These are phyloP conservation scores for Acanthornis magna DNA, from an alignment of 2,797 vertebrate genomes.

Conservation along the genomic window DNA sequence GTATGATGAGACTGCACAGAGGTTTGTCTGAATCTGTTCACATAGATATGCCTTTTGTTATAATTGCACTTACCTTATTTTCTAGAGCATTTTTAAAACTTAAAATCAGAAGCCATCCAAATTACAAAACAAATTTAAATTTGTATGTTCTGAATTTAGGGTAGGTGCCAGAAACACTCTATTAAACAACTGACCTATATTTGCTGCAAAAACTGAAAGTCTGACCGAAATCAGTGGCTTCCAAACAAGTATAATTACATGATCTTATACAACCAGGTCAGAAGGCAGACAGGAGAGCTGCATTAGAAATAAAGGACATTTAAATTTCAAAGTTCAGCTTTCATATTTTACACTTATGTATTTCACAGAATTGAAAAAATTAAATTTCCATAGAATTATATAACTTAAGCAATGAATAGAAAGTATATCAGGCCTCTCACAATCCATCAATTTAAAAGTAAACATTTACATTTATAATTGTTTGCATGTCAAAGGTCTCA, in stretches of 20 bases:
- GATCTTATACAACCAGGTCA: neutral
- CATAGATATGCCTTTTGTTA: neutral
- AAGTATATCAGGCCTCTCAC: neutral
- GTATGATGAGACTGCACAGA: neutral
- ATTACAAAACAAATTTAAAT: neutral
- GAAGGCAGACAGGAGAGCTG: neutral
- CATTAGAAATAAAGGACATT: neutral
- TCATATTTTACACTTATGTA: neutral
- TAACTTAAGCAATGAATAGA: neutral
- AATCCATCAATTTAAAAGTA: neutral
- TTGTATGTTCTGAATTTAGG: neutral
- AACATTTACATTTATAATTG: neutral
- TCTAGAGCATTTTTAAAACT: neutral
- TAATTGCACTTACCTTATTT: neutral
- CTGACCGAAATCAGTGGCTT: neutral
- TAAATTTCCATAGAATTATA: neutral
- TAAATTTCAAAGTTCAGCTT: neutral
- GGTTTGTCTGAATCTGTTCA: neutral
- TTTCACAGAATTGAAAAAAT: neutral
- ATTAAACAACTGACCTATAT: neutral
- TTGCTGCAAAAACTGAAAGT: neutral
- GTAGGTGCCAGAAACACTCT: neutral
- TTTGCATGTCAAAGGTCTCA: neutral
- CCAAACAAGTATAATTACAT: neutral
- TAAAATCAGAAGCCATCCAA: neutral